phyloP scores from a whole-genome alignment of 2,888 invertebrate species.

The Eristalinus sepulchralis region DNA sequence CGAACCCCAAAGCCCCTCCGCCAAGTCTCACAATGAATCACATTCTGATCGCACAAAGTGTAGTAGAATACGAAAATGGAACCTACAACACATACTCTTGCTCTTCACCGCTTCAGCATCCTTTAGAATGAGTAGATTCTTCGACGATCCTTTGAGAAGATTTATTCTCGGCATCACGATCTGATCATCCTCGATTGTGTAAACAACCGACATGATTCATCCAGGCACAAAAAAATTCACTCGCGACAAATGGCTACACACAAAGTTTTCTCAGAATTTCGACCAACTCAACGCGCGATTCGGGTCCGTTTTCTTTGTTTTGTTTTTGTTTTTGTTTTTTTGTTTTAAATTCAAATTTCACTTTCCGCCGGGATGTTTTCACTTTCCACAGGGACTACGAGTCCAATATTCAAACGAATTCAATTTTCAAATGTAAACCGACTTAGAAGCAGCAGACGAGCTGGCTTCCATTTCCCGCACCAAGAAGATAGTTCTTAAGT shows the following conservation, averaged over 20 bases:
- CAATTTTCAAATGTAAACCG: neutral
- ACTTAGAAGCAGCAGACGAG: neutral
- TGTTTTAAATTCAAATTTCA: neutral
- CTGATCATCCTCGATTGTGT: constrained; percentile 73
- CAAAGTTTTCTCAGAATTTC: neutral
- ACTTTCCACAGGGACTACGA: neutral
- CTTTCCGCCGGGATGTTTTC: neutral
- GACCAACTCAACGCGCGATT: neutral
- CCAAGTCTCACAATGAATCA: neutral
- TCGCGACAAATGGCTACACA: neutral
- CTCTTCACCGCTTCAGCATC: constrained; percentile 31
- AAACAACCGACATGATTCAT: constrained; percentile 78
- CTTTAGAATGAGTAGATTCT: constrained; percentile 70
- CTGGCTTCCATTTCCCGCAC: neutral
- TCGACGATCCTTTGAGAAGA: constrained; percentile 76
- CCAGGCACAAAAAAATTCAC: neutral
- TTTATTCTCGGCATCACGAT: constrained; percentile 76
- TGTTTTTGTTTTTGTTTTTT: no score
- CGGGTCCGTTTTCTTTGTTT: no score
- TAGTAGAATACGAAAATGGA: neutral
- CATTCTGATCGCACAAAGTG: neutral
- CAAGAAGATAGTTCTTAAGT: neutral
- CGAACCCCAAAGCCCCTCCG: no score
- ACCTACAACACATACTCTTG: constrained; percentile 42
- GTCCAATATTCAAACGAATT: neutral